phyloP scores from a whole-genome alignment of 1,140 invertebrate species.

The Drosophila triauraria region DNA sequence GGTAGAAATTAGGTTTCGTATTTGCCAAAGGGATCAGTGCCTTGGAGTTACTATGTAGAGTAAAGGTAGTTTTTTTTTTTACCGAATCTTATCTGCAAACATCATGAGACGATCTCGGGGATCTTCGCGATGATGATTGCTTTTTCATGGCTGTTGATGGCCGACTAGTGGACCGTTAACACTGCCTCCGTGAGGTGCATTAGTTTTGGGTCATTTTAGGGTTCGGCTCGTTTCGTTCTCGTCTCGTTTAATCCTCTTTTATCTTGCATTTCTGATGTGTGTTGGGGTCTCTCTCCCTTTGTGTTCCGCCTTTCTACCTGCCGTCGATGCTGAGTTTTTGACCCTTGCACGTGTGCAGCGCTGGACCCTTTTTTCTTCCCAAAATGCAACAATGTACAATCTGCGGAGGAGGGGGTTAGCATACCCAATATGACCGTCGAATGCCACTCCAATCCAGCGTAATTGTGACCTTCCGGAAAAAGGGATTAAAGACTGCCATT shows the following conservation, averaged over 20 bases:
- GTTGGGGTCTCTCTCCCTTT: conserved; percentile 36
- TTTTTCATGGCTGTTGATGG: conserved; percentile 54
- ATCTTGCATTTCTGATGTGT: conserved; percentile 51
- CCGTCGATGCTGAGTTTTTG: conserved; percentile 29
- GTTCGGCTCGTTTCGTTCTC: conserved; percentile 58
- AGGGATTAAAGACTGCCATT: conserved; percentile 63
- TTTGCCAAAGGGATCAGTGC: conserved; percentile 36
- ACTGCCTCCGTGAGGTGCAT: conserved; percentile 57
- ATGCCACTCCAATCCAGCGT: conserved; percentile 66
- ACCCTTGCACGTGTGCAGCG: conserved; percentile 76
- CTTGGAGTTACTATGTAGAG: conserved; percentile 8
- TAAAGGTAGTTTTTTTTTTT: conserved; percentile 4
- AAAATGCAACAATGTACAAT: conserved; percentile 70
- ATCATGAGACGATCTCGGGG: conserved; percentile 52
- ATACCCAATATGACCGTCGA: conserved; percentile 35
- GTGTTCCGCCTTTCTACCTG: conserved; percentile 64
- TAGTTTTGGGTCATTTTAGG: conserved; percentile 77
- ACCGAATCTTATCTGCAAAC: conserved; percentile 54
- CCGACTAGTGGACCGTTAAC: conserved; percentile 45
- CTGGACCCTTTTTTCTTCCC: conserved; percentile 41
- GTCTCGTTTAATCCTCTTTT: conserved; percentile 73
- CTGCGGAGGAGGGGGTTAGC: conserved; percentile 31
- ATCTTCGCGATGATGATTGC: conserved; percentile 42
- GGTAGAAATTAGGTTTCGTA: conserved; percentile 35
- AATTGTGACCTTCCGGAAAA: conserved; percentile 76